Conservation (phyloP, 2,797 vertebrate species). For the Anniella stebbinsi region DNA sequence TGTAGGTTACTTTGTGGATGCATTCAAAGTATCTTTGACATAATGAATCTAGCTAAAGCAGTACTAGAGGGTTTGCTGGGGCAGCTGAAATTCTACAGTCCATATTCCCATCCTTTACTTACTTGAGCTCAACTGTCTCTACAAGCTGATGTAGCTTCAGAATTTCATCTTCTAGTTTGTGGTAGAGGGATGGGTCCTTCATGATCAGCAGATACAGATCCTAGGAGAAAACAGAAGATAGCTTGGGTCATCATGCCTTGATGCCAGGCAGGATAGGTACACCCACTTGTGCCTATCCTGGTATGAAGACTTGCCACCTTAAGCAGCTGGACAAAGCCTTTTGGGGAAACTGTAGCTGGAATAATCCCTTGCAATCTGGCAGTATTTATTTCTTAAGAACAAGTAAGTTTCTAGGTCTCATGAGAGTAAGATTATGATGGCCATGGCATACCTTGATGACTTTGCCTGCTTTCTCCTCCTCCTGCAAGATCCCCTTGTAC, state of each 20-base stretch:
- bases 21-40: background rate
- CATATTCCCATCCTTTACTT: slow-evolving; percentile 63
- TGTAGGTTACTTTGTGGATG: background rate
- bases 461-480: slow-evolving; percentile 89
- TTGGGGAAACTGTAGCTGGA: background rate
- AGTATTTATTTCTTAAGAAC: background rate
- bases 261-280: background rate
- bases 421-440: background rate
- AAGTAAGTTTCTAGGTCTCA: background rate
- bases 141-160: slow-evolving; percentile 92
- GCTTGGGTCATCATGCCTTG: background rate
- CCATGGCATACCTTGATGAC: slow-evolving; percentile 87
- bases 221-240: slow-evolving; percentile 68
- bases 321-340: background rate
- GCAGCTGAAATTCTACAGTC: background rate
- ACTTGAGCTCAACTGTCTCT: slow-evolving; percentile 93
- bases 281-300: no score
- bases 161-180: slow-evolving; percentile 91
- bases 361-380: background rate
- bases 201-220: slow-evolving; percentile 92
- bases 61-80: no score
- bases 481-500: slow-evolving; percentile 94
- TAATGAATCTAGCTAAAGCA: background rate
- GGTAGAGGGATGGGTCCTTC: slow-evolving; percentile 88
- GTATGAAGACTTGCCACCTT: background rate